Evolutionary conservation across 2,888 invertebrate species (phyloP), one percentile per base, ranked within the genome.

Genomic region (Harpalus rufipes): DNA sequence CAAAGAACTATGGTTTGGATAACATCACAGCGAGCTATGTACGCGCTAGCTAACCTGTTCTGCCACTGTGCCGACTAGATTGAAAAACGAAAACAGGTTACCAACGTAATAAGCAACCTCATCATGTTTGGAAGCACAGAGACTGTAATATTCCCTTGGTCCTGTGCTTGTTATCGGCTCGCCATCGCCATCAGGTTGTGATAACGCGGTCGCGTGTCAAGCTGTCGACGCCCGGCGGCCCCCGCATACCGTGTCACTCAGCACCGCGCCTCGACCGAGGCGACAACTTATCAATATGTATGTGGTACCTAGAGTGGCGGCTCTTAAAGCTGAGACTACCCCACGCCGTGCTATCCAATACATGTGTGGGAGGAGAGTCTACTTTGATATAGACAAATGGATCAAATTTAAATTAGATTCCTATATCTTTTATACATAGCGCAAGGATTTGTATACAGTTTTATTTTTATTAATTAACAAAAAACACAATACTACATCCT

Each of bases 251-350:
- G 39, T 65, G 51, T 21, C 63, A 81, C 65, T 58, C 79, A 59
- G 18, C 63, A 21, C 8, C 41, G 65, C 63, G 44, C 44, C 65
- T 44, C 44, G 32, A 74, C 74, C 74, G 76, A 58, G 82, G 83
- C 74, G 83, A 87, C 87, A 87, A 86, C 87, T 87, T 88, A 88
- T 88, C 88, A 88, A 88, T 88, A 88, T 88, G 88, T 88, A 88
- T 88, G 87, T 87, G 87, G 86, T 78, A 86, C 85, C 21, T 59
- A 83, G 83, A 78, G 78, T 56, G 78, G 14, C 56, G 12, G 56
- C 56, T 78, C 78, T 78, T 78, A 58, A 56, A 78, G 56, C 78
- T 78, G 58, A 58, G 58, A 14, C 51, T 18, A 41, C 32, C 68
- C 68, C 32, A 32, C 14, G 39, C 72, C 72, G 72, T 74, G 41